phyloP scores from a whole-genome alignment of 2,113 vertebrate species.

The Eira barbara region DNA sequence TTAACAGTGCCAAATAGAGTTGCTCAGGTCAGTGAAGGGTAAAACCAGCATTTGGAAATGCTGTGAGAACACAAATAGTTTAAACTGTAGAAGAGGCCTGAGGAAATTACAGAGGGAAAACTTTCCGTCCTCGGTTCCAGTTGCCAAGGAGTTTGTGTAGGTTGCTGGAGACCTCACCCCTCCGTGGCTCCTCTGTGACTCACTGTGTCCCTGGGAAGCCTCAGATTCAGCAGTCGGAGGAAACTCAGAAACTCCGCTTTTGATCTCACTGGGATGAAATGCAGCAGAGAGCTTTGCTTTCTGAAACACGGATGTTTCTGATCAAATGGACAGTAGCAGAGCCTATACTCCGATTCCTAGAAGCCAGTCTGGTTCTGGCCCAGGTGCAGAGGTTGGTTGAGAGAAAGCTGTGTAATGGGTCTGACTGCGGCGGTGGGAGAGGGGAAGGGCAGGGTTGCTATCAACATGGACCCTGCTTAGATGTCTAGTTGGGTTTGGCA shows the following conservation, averaged over 20 bases:
- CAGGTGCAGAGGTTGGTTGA: background rate
- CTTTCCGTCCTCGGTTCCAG: constrained; percentile 36
- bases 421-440: background rate
- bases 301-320: background rate
- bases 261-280: constrained; percentile 26
- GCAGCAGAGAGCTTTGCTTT: background rate
- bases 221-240: constrained; percentile 1
- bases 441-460: too few species aligned
- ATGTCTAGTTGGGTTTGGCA: background rate
- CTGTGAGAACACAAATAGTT: constrained; percentile 32
- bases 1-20: background rate
- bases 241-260: constrained; percentile 23
- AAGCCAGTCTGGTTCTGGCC: background rate
- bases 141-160: constrained; percentile 65
- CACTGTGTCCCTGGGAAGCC: constrained; percentile 49
- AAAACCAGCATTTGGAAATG: constrained; percentile 43
- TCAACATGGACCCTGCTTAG: background rate
- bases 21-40: background rate
- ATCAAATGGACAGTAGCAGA: background rate
- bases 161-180: constrained; percentile 49
- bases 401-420: background rate
- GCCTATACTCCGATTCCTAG: constrained; percentile 4
- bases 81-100: constrained; percentile 37
- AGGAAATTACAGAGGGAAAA: constrained; percentile 69
- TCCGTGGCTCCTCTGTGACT: constrained; percentile 47